A percentile compares a stretch with the other conserved stretches of the same genome.
Evolutionary conservation across 1,140 invertebrate species (phyloP).

Genomic region (Eulimnadia texana): DNA sequence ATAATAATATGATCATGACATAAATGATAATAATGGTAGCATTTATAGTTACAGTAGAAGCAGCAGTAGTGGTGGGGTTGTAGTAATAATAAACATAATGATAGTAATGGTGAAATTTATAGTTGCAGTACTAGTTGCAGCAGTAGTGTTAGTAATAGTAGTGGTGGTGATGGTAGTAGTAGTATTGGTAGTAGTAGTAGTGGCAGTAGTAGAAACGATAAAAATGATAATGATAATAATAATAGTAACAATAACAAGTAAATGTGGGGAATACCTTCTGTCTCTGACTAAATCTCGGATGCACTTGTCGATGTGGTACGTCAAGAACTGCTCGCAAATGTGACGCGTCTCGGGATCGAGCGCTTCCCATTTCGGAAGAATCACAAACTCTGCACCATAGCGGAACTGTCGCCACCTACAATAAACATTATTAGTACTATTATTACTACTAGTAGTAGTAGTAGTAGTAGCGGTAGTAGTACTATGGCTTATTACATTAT

Average conservation of each 20-base stretch:
- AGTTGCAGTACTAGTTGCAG: background rate
- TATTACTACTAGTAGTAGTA: too few relatives aligned
- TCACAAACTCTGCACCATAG: conserved; percentile 50
- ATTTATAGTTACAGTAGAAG: too few relatives aligned
- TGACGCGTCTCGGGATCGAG: conserved; percentile 58
- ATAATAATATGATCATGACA: too few relatives aligned
- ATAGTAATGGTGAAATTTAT: too few relatives aligned
- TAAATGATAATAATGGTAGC: too few relatives aligned
- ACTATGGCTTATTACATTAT: too few relatives aligned
- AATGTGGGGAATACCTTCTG: conserved; percentile 34
- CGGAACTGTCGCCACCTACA: conserved; percentile 33
- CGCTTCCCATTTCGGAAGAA: conserved; percentile 53
- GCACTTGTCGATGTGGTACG: conserved; percentile 68
- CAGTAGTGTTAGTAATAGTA: too few relatives aligned
- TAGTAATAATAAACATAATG: too few relatives aligned
- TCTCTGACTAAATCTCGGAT: conserved; percentile 59
- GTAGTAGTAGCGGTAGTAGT: too few relatives aligned
- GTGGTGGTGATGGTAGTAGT: too few relatives aligned
- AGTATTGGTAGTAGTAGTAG: too few relatives aligned
- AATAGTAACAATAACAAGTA: background rate
- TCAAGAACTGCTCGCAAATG: conserved; percentile 75
- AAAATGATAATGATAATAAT: conserved; percentile 7
- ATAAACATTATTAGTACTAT: conserved; percentile 2
- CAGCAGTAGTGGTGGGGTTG: too few relatives aligned
- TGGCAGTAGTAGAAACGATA: background rate